These are phyloP conservation scores for Parthenolecanium corni DNA, from an alignment of 2,888 invertebrate species.

Conservation along the genomic window DNA sequence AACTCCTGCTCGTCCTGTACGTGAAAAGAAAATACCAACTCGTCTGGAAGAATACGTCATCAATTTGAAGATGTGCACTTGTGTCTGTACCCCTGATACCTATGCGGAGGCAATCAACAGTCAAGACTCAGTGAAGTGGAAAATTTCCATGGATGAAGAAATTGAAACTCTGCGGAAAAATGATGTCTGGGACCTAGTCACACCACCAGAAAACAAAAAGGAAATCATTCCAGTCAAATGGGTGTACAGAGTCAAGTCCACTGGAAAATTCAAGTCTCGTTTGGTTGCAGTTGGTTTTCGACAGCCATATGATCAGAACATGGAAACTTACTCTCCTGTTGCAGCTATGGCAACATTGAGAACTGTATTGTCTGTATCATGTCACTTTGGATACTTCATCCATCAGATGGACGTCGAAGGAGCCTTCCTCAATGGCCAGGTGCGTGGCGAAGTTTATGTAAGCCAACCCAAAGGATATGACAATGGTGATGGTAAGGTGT, in stretches of 20 bases:
- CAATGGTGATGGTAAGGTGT: constrained; percentile 23
- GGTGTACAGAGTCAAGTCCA: neutral
- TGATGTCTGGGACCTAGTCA: neutral
- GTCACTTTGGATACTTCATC: constrained; percentile 27
- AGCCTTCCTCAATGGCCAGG: constrained; percentile 30
- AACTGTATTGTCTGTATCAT: constrained; percentile 28
- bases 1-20: neutral
- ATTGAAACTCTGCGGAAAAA: neutral
- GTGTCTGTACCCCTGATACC: neutral
- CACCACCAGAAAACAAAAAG: neutral
- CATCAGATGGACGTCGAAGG: constrained; percentile 32
- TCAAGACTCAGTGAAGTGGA: neutral
- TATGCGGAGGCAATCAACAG: neutral
- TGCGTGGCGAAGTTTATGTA: constrained; percentile 30
- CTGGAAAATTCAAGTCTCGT: constrained; percentile 1
- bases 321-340: constrained; percentile 1
- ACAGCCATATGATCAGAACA: constrained; percentile 23
- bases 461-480: neutral
- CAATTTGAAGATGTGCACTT: neutral
- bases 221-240: constrained; percentile 1
- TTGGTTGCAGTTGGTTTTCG: constrained; percentile 25
- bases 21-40: neutral
- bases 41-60: neutral
- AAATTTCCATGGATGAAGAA: neutral
- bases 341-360: constrained; percentile 10